Base-by-base conservation (phyloP, 1,140 invertebrate genomes). In the Nymphalis io region DNA sequence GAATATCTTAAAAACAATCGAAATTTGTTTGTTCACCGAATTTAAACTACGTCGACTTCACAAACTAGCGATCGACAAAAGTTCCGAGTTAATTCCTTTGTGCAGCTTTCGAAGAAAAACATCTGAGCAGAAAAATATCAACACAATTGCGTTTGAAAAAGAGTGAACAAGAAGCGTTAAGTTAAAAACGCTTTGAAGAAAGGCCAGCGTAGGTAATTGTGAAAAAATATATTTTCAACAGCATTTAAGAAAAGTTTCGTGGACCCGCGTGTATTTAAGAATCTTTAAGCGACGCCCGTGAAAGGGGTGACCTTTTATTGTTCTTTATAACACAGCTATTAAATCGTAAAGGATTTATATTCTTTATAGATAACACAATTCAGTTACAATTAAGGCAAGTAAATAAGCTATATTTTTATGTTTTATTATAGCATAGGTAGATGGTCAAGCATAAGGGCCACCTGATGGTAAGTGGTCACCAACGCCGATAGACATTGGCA, bases 61-160 rank as follows among this genome's bases (percentile, higher is more conserved):
- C 44, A 51, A 51, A 44, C 60, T 48, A 21, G 11, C 51, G 18
- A 62, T 62, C 60, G 60, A 33, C 60, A 48, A 51, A 51, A 51
- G 44, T 61, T 18, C 48, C 23, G 20, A 62, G 27, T 62, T 62
- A 62, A 62, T 62, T 62, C 60, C 48, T 62, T 62, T 62, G 60
- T 61, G 60, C 42, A 62, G 16, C n/a, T 44, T 21, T 13, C 48
- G 23, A 27, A 62, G 60, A 39, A 62, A 62, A 62, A 62, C 60
- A 62, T 55, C 21, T 33, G 21, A 15, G 60, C 38, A 38, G 48
- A 38, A 62, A 62, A 62, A 62, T 38, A 27, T 62, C 44, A 18
- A 38, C 60, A 55, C 51, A 55, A 55, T 51, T 51, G 46, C 46
- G 46, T 51, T 51, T 8, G n/a, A 46, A 33, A 42, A n/a, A 23